A percentile compares a stretch with the other conserved stretches of the same genome.
These are phyloP conservation scores for Ernsta delagoae DNA, from an alignment of 2,888 invertebrate genomes.

Conservation along the genomic window DNA sequence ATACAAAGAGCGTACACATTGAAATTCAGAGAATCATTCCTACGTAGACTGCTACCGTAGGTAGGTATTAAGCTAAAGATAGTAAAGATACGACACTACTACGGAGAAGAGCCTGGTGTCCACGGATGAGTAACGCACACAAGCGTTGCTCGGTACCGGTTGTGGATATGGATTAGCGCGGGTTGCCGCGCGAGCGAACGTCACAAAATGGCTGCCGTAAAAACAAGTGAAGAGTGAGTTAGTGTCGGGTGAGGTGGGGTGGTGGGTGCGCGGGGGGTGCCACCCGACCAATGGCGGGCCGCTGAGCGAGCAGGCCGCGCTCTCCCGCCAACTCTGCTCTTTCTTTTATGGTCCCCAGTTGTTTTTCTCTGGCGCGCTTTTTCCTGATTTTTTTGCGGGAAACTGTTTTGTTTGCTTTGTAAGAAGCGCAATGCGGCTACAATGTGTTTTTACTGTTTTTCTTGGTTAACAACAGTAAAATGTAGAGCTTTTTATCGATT, in stretches of 20 bases:
- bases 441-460: slow-evolving; percentile 76
- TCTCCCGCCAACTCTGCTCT: slow-evolving; percentile 81
- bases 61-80: slow-evolving; percentile 40
- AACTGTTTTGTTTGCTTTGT: slow-evolving; percentile 82
- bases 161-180: slow-evolving; percentile 67
- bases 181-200: slow-evolving; percentile 79
- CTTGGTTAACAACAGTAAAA: slow-evolving; percentile 53
- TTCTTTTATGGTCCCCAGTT: slow-evolving; percentile 78
- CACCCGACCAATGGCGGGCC: slow-evolving; percentile 71
- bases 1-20: slow-evolving; percentile 44
- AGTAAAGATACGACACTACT: slow-evolving; percentile 32
- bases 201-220: slow-evolving; percentile 85
- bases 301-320: slow-evolving; percentile 75
- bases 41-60: slow-evolving; percentile 38
- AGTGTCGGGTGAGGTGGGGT: slow-evolving; percentile 55
- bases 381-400: slow-evolving; percentile 75
- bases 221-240: slow-evolving; percentile 85
- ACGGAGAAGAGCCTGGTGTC: slow-evolving; percentile 39
- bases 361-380: slow-evolving; percentile 81
- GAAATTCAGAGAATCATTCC: slow-evolving; percentile 44
- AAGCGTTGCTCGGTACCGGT: slow-evolving; percentile 47
- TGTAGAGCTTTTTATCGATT: slow-evolving; percentile 49
- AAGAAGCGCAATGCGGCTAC: slow-evolving; percentile 58
- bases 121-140: slow-evolving; percentile 69
- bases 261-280: slow-evolving; percentile 50